Evolutionary conservation across 2,797 vertebrate genomes (phyloP).

Genomic region (Scolopax bukidnonensis): DNA sequence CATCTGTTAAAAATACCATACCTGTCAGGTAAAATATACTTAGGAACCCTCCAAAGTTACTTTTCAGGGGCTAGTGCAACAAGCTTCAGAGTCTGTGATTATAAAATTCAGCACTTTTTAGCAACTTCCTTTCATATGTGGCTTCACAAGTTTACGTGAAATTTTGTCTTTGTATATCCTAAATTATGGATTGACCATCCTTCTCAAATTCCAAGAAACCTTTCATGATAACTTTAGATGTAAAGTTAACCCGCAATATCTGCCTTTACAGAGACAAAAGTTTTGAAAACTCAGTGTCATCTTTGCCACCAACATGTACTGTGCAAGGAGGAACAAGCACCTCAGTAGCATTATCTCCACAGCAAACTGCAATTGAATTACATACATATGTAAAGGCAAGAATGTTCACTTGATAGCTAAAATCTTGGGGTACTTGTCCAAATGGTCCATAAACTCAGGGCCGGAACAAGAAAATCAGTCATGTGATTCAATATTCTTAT

Average conservation of each 20-base stretch:
- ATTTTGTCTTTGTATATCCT: not conserved
- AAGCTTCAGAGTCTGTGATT: not conserved
- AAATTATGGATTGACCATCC: not conserved
- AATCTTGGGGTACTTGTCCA: not conserved
- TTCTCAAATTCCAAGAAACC: not conserved
- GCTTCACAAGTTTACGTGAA: not conserved
- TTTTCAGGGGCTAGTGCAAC: not conserved
- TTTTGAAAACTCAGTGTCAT: not conserved
- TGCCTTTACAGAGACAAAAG: not conserved
- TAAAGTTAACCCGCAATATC: not conserved
- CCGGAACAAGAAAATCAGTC: not conserved
- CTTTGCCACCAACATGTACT: not conserved
- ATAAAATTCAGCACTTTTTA: not conserved
- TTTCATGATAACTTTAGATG: not conserved
- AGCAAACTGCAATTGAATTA: not conserved
- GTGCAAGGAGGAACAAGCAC: not conserved
- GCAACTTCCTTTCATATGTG: not conserved
- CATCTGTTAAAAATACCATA: not conserved
- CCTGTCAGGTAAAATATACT: not conserved
- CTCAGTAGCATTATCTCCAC: not conserved
- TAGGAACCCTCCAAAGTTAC: not conserved
- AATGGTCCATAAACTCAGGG: not conserved
- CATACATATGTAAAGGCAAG: not conserved
- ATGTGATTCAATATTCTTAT: not conserved
- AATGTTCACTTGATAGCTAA: accelerated